Evolutionary conservation across 2,888 invertebrate genomes (phyloP).

Genomic region (Philhelius pedissequus): DNA sequence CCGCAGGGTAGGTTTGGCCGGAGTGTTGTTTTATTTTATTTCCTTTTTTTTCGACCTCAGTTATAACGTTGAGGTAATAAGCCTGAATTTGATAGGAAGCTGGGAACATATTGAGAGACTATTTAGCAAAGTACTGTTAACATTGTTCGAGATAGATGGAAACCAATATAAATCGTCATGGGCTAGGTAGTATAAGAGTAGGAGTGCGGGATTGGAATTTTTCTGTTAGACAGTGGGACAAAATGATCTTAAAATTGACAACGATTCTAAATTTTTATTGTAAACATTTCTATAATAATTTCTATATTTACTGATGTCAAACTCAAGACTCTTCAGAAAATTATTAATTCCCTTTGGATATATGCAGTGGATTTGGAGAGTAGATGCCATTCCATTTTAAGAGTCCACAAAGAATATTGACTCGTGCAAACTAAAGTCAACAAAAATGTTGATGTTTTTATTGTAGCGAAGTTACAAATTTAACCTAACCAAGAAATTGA

Average conservation of each 20-base stretch:
- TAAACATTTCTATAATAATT: too few species aligned
- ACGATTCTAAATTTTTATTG: background rate
- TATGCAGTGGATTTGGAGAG: too few species aligned
- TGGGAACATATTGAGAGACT: conserved; percentile 41
- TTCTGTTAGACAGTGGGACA: background rate
- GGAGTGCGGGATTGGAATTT: conserved; percentile 32
- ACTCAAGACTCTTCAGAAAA: too few species aligned
- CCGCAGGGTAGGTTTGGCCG: conserved; percentile 50
- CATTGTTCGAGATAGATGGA: conserved; percentile 1
- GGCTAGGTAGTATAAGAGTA: background rate
- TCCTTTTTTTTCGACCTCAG: background rate
- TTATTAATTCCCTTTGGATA: too few species aligned
- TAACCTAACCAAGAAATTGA: too few species aligned
- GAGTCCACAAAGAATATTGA: too few species aligned
- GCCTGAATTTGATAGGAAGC: conserved; percentile 59
- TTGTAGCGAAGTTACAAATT: too few species aligned
- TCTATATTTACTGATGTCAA: too few species aligned
- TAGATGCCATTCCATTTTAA: too few species aligned
- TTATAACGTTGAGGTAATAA: conserved; percentile 14
- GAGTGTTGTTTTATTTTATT: conserved; percentile 24
- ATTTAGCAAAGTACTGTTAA: conserved; percentile 34
- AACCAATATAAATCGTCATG: conserved; percentile 10
- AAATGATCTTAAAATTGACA: background rate
- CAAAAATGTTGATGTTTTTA: too few species aligned
- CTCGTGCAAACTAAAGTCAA: too few species aligned